These are phyloP conservation scores for Ophthalmolycus amberensis DNA, from an alignment of 2,113 vertebrate species.

Conservation along the genomic window DNA sequence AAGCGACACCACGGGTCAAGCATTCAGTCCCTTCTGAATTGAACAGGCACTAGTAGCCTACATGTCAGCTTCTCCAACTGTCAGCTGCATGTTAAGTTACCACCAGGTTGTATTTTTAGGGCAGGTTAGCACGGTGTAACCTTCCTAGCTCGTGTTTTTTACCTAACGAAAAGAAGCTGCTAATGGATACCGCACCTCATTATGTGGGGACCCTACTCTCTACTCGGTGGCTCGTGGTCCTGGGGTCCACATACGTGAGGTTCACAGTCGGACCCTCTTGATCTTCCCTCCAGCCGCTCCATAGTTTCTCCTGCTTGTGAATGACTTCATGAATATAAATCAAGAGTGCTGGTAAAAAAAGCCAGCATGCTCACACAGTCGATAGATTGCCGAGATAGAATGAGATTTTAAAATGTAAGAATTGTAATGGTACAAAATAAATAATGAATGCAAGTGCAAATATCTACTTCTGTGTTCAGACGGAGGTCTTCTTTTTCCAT, in stretches of 20 bases:
- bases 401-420: constrained; percentile 22
- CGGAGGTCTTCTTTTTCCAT: constrained; percentile 16
- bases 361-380: constrained; percentile 5
- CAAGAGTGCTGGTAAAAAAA: background rate
- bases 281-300: constrained; percentile 14
- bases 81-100: background rate
- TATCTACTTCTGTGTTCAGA: constrained; percentile 23
- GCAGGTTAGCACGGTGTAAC: background rate
- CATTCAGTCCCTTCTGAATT: too few relatives aligned
- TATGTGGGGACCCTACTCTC: background rate
- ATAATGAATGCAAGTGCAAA: constrained; percentile 46
- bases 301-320: background rate
- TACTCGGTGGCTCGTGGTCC: background rate
- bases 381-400: constrained; percentile 20
- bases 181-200: background rate
- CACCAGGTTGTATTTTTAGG: background rate
- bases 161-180: background rate
- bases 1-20: too few relatives aligned
- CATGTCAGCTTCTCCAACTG: background rate
- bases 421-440: constrained; percentile 21
- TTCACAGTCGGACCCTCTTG: constrained; percentile 4
- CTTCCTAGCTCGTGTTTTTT: background rate
- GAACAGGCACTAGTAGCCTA: background rate
- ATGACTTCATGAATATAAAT: constrained; percentile 10
- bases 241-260: background rate